Evolutionary conservation across 2,888 invertebrate species (phyloP).

Genomic region (Trachelus troglodyta): DNA sequence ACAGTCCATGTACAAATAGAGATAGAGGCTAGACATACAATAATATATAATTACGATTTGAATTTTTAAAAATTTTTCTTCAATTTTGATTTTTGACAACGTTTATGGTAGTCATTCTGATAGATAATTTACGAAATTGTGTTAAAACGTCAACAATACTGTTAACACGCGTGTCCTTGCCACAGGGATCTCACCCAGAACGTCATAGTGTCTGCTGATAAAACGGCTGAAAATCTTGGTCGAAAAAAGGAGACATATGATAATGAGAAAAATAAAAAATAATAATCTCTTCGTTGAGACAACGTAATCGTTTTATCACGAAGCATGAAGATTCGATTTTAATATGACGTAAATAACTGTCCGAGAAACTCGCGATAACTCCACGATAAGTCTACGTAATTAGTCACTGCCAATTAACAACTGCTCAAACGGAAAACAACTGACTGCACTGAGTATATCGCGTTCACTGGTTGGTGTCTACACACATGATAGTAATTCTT

Average conservation of each 20-base stretch:
- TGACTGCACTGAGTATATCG: conserved; percentile 6
- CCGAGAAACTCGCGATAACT: conserved; percentile 49
- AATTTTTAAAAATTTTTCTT: not conserved
- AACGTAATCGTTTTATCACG: not conserved
- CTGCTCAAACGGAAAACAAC: conserved; percentile 65
- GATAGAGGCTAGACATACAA: not conserved
- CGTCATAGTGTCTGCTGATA: not conserved
- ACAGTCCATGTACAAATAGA: not conserved
- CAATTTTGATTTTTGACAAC: not conserved
- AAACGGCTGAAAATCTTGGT: not conserved
- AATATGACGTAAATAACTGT: not conserved
- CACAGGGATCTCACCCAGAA: not conserved
- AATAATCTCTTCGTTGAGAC: not conserved
- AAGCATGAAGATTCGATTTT: not conserved
- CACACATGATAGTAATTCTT: not conserved
- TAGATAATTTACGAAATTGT: not conserved
- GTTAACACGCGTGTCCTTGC: not conserved
- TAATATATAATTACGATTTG: not conserved
- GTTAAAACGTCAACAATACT: no score
- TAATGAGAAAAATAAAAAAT: not conserved
- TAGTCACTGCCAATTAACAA: conserved; percentile 67
- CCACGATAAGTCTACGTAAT: conserved; percentile 59
- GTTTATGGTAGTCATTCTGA: not conserved
- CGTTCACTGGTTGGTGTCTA: not conserved
- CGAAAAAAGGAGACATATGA: not conserved